phyloP scores from a whole-genome alignment of 2,888 invertebrate species.

The Tuta absoluta region DNA sequence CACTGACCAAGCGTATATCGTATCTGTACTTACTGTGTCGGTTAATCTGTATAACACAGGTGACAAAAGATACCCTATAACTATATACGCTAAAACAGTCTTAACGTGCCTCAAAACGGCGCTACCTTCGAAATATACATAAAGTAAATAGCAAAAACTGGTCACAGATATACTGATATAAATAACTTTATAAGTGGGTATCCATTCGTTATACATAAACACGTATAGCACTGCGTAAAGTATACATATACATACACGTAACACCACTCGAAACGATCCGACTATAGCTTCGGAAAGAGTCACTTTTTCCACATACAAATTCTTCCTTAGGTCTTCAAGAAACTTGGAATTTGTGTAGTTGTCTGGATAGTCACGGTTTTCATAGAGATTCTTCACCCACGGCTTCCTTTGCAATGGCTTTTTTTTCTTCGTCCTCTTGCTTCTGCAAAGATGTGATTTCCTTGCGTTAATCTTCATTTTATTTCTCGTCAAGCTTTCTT shows the following conservation, averaged over 20 bases:
- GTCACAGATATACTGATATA: constrained; percentile 79
- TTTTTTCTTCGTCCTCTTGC: constrained; percentile 55
- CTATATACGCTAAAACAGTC: constrained; percentile 90
- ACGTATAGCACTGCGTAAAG: constrained; percentile 87
- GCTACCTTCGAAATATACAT: constrained; percentile 63
- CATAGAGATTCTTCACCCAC: constrained; percentile 95
- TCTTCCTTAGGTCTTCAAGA: constrained; percentile 90
- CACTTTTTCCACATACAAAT: constrained; percentile 89
- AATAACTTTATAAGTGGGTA: constrained; percentile 84
- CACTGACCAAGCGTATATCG: constrained; percentile 96
- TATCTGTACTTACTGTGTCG: constrained; percentile 97
- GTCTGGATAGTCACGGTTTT: constrained; percentile 92
- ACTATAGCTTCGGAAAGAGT: constrained; percentile 85
- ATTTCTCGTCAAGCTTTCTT: background rate
- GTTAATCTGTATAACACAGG: constrained; percentile 97
- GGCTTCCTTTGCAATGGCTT: constrained; percentile 62
- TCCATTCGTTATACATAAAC: constrained; percentile 85
- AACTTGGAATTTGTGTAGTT: constrained; percentile 95
- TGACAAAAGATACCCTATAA: constrained; percentile 93
- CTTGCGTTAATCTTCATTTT: constrained; percentile 39
- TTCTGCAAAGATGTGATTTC: constrained; percentile 61
- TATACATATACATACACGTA: constrained; percentile 89
- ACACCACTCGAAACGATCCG: constrained; percentile 89
- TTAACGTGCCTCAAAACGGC: constrained; percentile 83
- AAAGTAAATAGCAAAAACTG: constrained; percentile 83